Evolutionary conservation across 2,888 invertebrate genomes (phyloP), one percentile per base, ranked within the genome.

Genomic region (Lithosia quadra): DNA sequence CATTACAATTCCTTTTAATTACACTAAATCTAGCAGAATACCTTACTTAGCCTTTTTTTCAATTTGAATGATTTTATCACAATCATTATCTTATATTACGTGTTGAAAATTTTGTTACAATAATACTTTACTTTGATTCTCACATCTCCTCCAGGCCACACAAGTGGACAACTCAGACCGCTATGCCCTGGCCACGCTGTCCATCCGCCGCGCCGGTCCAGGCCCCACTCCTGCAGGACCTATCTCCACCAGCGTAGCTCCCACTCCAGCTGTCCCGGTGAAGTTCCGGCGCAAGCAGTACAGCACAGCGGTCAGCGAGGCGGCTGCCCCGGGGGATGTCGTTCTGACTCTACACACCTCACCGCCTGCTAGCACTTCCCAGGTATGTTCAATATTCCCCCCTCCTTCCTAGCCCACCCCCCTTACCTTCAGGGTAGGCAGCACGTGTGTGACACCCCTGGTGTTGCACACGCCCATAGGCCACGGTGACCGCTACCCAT

Each of bases 161-260:
- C 98, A 98, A 87, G 95, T 97, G 72, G 98, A 99, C 92, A 99
- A 99, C 95, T 95, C 97, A 0, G 98, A 98, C 93, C 96, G 98
- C 65, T 98, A 98, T 89, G 98, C 98, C 0, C 93, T 99, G 71
- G 97, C 98, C 1, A 98, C 98, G 0, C 95, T 99, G 66, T 96
- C 97, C 18, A 95, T 98, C 95, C 96, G 90, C 92, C 96, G 59
- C 96, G 97, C 81, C 95, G 95, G 73, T 95, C 96, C 67, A 96
- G 97, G 2, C 83, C 92, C 96, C 71, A 95, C 57, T 33, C 10
- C n/a, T 22, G 11, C 11, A 49, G 58, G 57, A 33, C 34, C 36
- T 3, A 39, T 43, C 87, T 91, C 95, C 55, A 92, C n/a, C 33
- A n/a, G 63, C 21, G 56, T 97, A 49, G 39, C 67, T 43, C 60